Evolutionary conservation across 2,113 vertebrate species (phyloP).

Genomic region (western clawed frog (Xenopus tropicalis)): UCB_Xtro_10.0 CM004452.2:14935501-14936000

Average conservation of each 20-base stretch:
- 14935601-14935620: no score
- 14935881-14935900: constrained; percentile 68
- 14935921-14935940: constrained; percentile 76
- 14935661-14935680: no score
- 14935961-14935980: constrained; percentile 35
- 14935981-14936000: constrained; percentile 45
- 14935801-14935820: constrained; percentile 74
- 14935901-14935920: constrained; percentile 76
- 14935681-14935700: no score
- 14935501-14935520: no score
- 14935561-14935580: no score
- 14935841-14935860: constrained; percentile 46
- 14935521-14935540: no score
- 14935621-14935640: no score
- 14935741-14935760: background rate
- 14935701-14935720: no score
- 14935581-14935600: no score
- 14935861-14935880: constrained; percentile 48
- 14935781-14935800: constrained; percentile 51
- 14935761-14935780: background rate
- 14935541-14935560: no score
- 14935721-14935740: background rate
- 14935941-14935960: constrained; percentile 73
- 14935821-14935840: constrained; percentile 70
- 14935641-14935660: no score